These are phyloP conservation scores for Geophilus truncorum DNA, from an alignment of 2,888 invertebrate species.

Conservation along the genomic window DNA sequence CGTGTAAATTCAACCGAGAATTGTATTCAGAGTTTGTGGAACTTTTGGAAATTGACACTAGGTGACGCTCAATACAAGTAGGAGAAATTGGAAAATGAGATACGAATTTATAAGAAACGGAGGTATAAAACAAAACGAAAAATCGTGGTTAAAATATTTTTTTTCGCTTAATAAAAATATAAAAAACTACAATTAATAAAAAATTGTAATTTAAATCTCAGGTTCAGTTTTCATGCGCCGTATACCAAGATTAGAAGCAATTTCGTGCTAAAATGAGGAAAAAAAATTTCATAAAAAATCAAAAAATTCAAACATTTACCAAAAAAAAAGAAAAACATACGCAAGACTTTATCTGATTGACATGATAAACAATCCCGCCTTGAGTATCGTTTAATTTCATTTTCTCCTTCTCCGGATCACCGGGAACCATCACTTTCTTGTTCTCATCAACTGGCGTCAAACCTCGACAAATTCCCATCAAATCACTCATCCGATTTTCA, in stretches of 20 bases:
- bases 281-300: neutral
- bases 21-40: no score
- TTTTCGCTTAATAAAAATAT: neutral
- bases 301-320: neutral
- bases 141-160: no score
- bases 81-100: no score
- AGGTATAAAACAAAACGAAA: no score
- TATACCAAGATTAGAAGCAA: neutral
- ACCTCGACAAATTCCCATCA: slow-evolving; percentile 63
- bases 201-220: neutral
- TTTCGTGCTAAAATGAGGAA: neutral
- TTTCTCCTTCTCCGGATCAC: slow-evolving; percentile 72
- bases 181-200: neutral
- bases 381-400: slow-evolving; percentile 61
- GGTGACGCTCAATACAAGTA: no score
- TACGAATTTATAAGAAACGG: no score
- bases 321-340: slow-evolving; percentile 45
- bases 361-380: slow-evolving; percentile 73
- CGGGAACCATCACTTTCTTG: slow-evolving; percentile 71
- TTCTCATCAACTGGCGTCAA: slow-evolving; percentile 62
- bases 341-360: slow-evolving; percentile 68
- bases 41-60: neutral
- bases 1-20: neutral
- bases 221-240: neutral
- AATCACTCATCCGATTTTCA: slow-evolving; percentile 64